Conservation (phyloP, 2,888 invertebrate genomes). For the Melanotus villosus region DNA sequence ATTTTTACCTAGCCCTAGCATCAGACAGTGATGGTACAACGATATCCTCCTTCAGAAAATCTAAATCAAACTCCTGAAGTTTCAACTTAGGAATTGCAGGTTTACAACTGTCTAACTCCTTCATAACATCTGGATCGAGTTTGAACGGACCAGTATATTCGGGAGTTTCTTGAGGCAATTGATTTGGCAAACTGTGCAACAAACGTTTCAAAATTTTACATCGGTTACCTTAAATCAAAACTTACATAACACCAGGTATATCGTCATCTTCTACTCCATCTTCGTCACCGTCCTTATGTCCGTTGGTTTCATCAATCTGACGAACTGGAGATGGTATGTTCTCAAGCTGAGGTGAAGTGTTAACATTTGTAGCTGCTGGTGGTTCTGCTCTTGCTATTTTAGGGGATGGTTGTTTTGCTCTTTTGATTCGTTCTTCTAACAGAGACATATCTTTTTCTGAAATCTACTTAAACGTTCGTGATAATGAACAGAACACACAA, state of each 20-base stretch:
- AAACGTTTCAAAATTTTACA: not conserved
- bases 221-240: not conserved
- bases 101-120: constrained; percentile 74
- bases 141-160: constrained; percentile 81
- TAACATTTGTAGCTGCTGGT: not conserved
- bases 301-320: constrained; percentile 54
- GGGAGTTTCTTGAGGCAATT: constrained; percentile 68
- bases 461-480: constrained; percentile 70
- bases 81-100: constrained; percentile 52
- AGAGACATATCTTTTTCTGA: constrained; percentile 95
- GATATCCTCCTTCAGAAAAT: constrained; percentile 64
- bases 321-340: constrained; percentile 11
- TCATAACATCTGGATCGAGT: constrained; percentile 81
- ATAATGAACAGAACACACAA: not conserved
- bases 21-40: constrained; percentile 62
- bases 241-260: constrained; percentile 55
- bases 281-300: constrained; percentile 55
- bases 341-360: constrained; percentile 27
- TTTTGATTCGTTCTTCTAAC: constrained; percentile 95
- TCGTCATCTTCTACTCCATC: constrained; percentile 66
- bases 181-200: constrained; percentile 62
- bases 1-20: constrained; percentile 59
- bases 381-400: constrained; percentile 52
- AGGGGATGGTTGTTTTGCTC: constrained; percentile 78
- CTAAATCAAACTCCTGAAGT: constrained; percentile 66